Evolutionary conservation across 1,140 invertebrate species (phyloP).

Genomic region (Gonatopus flavifemur): DNA sequence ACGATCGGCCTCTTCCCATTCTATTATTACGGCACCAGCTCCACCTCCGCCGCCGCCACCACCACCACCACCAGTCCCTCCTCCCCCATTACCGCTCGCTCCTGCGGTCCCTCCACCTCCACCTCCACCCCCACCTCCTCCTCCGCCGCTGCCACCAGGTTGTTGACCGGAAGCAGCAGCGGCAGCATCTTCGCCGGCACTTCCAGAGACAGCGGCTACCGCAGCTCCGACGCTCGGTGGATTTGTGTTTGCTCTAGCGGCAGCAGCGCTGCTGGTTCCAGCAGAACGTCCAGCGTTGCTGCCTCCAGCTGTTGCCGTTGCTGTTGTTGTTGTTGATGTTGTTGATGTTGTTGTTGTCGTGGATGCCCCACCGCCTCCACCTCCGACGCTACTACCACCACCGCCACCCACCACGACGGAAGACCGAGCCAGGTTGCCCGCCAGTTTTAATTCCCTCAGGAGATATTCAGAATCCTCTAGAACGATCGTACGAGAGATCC

Average conservation of each 20-base stretch:
- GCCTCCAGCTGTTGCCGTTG: slow-evolving; percentile 1
- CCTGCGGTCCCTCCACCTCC: slow-evolving; percentile 36
- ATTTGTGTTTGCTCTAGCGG: no score
- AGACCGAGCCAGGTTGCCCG: slow-evolving; percentile 57
- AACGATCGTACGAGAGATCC: no score
- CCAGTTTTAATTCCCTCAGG: slow-evolving; percentile 54
- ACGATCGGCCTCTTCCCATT: slow-evolving; percentile 87
- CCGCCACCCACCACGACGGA: slow-evolving; percentile 54
- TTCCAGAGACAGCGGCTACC: no score
- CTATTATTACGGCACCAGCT: slow-evolving; percentile 62
- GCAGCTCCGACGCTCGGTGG: no score
- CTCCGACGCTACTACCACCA: slow-evolving; percentile 30
- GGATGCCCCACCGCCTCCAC: slow-evolving; percentile 9
- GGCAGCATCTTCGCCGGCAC: no score
- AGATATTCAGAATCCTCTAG: slow-evolving; percentile 29
- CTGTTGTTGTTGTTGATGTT: background rate
- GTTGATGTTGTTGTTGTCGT: background rate
- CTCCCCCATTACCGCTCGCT: slow-evolving; percentile 15
- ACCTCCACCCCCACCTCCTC: slow-evolving; percentile 38
- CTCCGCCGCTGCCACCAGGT: slow-evolving; percentile 2
- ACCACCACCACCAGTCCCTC: slow-evolving; percentile 35
- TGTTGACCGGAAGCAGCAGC: slow-evolving; percentile 44
- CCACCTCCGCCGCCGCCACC: slow-evolving; percentile 16
- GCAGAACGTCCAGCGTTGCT: no score
- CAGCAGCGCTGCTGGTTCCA: no score